Evolutionary conservation across 1,140 invertebrate genomes (phyloP).

Genomic region (Subanguina moxae): DNA sequence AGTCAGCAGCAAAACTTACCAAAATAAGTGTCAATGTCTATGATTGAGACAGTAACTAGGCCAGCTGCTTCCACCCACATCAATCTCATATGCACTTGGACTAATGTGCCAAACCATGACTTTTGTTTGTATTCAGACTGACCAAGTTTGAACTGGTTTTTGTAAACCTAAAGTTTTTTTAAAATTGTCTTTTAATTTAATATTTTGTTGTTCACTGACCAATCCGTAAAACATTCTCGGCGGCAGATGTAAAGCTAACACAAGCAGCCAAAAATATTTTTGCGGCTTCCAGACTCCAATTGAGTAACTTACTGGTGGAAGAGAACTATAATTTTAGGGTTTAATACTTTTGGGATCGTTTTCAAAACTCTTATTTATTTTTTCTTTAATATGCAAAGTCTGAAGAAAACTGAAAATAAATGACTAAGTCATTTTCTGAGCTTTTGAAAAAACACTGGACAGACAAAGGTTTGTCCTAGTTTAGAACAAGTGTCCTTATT

Average conservation of each 20-base stretch:
- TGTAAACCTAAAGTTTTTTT: constrained; percentile 44
- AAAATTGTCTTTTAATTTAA: constrained; percentile 6
- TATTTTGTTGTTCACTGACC: neutral
- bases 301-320: constrained; percentile 52
- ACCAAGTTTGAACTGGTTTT: constrained; percentile 43
- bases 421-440: too few species aligned
- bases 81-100: constrained; percentile 45
- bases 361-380: too few species aligned
- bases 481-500: too few species aligned
- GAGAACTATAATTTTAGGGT: constrained; percentile 46
- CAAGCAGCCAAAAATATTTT: constrained; percentile 53
- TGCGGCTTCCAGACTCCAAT: constrained; percentile 58
- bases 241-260: constrained; percentile 52
- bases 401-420: too few species aligned
- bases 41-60: constrained; percentile 47
- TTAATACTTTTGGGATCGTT: too few species aligned
- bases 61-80: constrained; percentile 48
- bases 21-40: constrained; percentile 52
- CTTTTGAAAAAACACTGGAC: too few species aligned
- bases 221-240: constrained; percentile 43
- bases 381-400: constrained; percentile 16
- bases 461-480: too few species aligned
- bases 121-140: constrained; percentile 39
- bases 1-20: constrained; percentile 18
- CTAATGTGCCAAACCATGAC: constrained; percentile 43